Evolutionary conservation across 1,140 invertebrate species (phyloP), one percentile per base, ranked within the genome.

Genomic region (Helicoverpa armigera): DNA sequence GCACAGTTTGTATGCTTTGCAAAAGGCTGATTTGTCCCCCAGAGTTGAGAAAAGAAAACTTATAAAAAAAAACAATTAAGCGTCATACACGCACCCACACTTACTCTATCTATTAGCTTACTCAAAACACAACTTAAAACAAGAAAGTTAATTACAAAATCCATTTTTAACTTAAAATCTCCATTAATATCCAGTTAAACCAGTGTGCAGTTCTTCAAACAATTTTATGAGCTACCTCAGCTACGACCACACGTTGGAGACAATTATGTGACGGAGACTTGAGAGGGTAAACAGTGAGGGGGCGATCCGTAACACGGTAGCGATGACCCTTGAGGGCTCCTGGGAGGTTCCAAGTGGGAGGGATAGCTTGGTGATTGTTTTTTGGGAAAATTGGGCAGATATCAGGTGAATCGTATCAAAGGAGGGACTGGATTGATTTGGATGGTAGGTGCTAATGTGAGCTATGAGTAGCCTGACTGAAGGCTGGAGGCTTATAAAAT

Each of bases 221-320:
- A 77, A 67, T 7, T 72, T 18, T 12, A 54, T 67, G 72, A 69
- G 74, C 79, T 82, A 83, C 81, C 78, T 74, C 61, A 43, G 74
- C 83, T 82, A 80, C 54, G 79, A 91, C 92, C 92, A 91, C 92
- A 93, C 92, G 85, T 84, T 72, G 53, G 81, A 82, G 85, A 86
- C 87, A 90, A 91, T 92, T 91, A 89, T 90, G 90, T 91, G 90
- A 91, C 90, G 91, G 90, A 86, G 86, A 84, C 65, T 91, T 78
- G 80, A 88, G 90, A 89, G 86, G 79, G 82, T 82, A 91, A 92
- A 93, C 83, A 93, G 4, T 18, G 87, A 80, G 87, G 86, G 87
- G 87, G 87, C 91, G 83, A 88, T 85, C 84, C 86, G 88, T 92
- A 90, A 87, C 87, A 83, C 87, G 82, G 90, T 87, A 88, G 76